Base-by-base conservation (phyloP, 2,797 vertebrate species). In the Melanotaenia nigrans region DNA sequence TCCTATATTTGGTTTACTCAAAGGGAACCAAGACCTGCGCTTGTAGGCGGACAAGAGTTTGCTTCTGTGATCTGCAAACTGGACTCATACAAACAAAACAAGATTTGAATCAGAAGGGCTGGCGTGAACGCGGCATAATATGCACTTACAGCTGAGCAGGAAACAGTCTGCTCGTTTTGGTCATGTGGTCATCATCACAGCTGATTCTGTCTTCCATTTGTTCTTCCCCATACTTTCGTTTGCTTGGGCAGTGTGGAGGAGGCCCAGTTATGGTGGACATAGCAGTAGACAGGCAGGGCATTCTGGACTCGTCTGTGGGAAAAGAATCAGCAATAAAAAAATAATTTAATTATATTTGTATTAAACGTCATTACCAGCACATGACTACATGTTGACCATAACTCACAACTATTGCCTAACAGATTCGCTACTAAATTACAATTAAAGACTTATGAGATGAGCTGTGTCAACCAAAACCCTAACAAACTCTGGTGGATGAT, bases 141-240 rank as follows among this genome's bases (percentile, higher is more conserved):
- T 5, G 5, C n/a, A 92, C 97, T 95, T 92, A 99, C 97, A 97
- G 92, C 75, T 97, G 97, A 1, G 95, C 94, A 74, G 89, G 95
- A 91, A 98, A 96, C 90, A 97, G 90, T 77, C 96, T 95, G 91
- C 95, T 97, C 95, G 98, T 97, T 95, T 99, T 99, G 81, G 96
- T 93, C 90, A 96, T 94, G 30, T 96, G 97, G 86, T 98, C 96
- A 0, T 95, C 95, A 61, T 98, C 96, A 89, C 96, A 96, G 94
- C 96, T 96, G 25, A 96, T 95, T 32, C 94, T 93, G 0, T 96
- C 96, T 9, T 93, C 93, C 75, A 94, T 95, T 73, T 96, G 96
- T 90, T 98, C 96, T 85, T 96, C 92, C 18, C 95, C 95, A 89
- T 96, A 96, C 92, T 96, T 99, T 73, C 97, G 94, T 92, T 99